phyloP scores from a whole-genome alignment of 2,113 vertebrate genomes.

The Thomomys bottae region DNA sequence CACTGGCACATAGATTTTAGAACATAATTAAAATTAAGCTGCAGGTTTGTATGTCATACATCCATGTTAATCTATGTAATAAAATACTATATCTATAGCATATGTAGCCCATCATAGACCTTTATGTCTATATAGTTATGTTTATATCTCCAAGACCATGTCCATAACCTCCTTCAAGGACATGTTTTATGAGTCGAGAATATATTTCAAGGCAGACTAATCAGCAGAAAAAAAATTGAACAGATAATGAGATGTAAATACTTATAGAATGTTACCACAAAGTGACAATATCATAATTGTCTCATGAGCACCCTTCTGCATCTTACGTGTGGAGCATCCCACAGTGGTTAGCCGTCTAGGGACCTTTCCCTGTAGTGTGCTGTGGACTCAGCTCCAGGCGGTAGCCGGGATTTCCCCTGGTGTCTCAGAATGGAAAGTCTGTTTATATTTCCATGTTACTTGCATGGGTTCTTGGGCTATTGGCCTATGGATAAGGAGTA shows the following conservation, averaged over 20 bases:
- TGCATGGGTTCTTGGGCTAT: slow-evolving; percentile 27
- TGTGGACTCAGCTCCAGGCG: background rate
- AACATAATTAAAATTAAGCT: too few relatives aligned
- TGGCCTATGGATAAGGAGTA: slow-evolving; percentile 33
- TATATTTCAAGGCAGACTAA: background rate
- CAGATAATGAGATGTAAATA: background rate
- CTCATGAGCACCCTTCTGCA: background rate
- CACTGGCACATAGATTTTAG: too few relatives aligned
- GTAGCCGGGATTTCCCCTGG: slow-evolving; percentile 21
- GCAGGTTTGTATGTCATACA: too few relatives aligned
- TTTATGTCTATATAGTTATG: too few relatives aligned
- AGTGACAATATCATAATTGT: background rate
- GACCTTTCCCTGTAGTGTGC: background rate
- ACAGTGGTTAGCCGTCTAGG: background rate
- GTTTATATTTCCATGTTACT: slow-evolving; percentile 50
- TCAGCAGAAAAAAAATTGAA: slow-evolving; percentile 48
- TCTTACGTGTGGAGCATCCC: background rate
- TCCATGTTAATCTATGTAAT: too few relatives aligned
- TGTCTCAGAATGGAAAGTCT: slow-evolving; percentile 53
- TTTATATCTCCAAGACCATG: too few relatives aligned
- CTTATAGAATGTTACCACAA: background rate
- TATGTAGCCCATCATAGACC: too few relatives aligned
- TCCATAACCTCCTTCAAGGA: slow-evolving; percentile 30
- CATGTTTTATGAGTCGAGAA: background rate
- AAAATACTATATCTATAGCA: too few relatives aligned